These are phyloP conservation scores for Cordilura impudica DNA, from an alignment of 2,888 invertebrate genomes.

Conservation along the genomic window DNA sequence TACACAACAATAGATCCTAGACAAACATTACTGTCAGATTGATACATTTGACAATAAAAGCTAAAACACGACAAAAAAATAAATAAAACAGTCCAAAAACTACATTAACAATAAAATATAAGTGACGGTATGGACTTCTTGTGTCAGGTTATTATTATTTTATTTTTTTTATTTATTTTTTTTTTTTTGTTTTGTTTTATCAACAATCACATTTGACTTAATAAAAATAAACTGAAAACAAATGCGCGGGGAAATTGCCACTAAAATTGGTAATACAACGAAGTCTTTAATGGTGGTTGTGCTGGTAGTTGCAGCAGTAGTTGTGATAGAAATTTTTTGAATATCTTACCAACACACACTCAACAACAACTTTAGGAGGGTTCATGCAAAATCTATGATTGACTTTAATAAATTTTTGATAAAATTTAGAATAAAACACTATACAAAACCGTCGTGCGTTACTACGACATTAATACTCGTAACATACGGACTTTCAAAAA, in stretches of 20 bases:
- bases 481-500: too few species aligned
- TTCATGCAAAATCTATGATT: background rate
- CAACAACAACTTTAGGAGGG: background rate
- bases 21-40: constrained; percentile 55
- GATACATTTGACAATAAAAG: constrained; percentile 50
- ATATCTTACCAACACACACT: constrained; percentile 5
- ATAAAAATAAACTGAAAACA: constrained; percentile 65
- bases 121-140: constrained; percentile 33
- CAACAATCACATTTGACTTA: constrained; percentile 73
- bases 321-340: constrained; percentile 10
- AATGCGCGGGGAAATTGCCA: constrained; percentile 64
- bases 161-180: background rate
- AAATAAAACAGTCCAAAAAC: constrained; percentile 34
- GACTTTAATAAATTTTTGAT: too few species aligned
- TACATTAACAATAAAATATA: constrained; percentile 46
- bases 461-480: too few species aligned
- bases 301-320: constrained; percentile 17
- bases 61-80: constrained; percentile 4
- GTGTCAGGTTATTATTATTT: constrained; percentile 35
- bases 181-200: constrained; percentile 66
- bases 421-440: too few species aligned
- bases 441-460: too few species aligned
- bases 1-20: constrained; percentile 36
- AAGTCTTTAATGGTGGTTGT: constrained; percentile 44
- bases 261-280: constrained; percentile 64